Evolutionary conservation across 2,113 vertebrate species (phyloP).

Genomic region (Oxyruncus cristatus): DNA sequence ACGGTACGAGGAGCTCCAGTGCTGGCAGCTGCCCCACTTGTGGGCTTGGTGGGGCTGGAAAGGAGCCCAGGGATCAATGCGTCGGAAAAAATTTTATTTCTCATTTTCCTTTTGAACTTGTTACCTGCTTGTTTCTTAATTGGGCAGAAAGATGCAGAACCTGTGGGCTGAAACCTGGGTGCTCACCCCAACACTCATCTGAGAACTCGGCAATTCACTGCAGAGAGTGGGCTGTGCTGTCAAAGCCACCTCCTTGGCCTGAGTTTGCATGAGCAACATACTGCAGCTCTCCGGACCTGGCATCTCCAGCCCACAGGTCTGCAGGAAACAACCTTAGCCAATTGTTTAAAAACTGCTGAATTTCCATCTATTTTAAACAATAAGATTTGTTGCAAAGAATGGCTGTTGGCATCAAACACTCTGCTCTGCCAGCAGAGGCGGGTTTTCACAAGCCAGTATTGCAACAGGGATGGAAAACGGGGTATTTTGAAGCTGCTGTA

Average conservation of each 20-base stretch:
- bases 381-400: neutral
- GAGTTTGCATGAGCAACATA: neutral
- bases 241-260: neutral
- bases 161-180: neutral
- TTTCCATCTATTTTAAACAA: neutral
- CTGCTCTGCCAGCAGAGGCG: neutral
- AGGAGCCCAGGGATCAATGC: neutral
- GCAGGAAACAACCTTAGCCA: no score
- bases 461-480: neutral
- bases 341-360: accelerated
- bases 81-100: neutral
- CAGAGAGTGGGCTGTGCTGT: neutral
- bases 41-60: neutral
- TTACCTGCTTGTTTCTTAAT: neutral
- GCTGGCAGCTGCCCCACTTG: neutral
- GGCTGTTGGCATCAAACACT: neutral
- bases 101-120: neutral
- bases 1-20: neutral
- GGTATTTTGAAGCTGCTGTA: neutral
- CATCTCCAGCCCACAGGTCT: neutral
- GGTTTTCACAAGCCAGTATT: neutral
- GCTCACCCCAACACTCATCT: neutral
- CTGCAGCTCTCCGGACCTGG: accelerated
- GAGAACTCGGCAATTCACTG: neutral
- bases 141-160: neutral